Evolutionary conservation across 2,797 vertebrate species (phyloP).

Genomic region (Hyperoplus immaculatus): DNA sequence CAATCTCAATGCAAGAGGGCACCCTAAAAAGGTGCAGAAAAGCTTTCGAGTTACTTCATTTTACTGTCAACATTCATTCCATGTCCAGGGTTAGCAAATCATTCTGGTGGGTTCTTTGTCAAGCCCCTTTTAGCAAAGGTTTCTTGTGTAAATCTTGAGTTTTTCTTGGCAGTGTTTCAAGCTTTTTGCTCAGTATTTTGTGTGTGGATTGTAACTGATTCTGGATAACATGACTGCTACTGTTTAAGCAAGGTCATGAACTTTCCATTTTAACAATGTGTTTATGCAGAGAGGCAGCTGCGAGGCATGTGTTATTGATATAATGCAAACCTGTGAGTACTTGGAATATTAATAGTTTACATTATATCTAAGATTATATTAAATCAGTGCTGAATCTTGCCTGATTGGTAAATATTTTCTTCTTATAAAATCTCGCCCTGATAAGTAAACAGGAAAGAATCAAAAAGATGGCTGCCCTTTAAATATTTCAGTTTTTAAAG

Average conservation of each 20-base stretch:
- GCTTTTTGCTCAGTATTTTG: not conserved
- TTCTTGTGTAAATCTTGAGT: not conserved
- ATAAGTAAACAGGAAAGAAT: not conserved
- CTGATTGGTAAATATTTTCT: not conserved
- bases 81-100: not conserved
- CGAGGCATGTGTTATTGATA: not conserved
- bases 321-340: not conserved
- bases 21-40: too few species aligned
- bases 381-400: not conserved
- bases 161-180: not conserved
- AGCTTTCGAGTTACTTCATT: not conserved
- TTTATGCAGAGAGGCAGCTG: conserved; percentile 1
- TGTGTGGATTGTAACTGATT: not conserved
- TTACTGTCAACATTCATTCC: not conserved
- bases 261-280: not conserved
- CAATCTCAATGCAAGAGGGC: too few species aligned
- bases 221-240: not conserved
- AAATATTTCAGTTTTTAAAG: not conserved
- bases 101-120: too few species aligned
- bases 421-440: not conserved
- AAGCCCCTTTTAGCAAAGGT: not conserved
- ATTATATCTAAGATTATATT: too few species aligned
- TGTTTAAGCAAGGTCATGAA: not conserved
- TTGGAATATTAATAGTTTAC: not conserved
- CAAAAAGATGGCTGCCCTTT: not conserved